Evolutionary conservation across 2,888 invertebrate species (phyloP).

Genomic region (Pristionchus mayeri): DNA sequence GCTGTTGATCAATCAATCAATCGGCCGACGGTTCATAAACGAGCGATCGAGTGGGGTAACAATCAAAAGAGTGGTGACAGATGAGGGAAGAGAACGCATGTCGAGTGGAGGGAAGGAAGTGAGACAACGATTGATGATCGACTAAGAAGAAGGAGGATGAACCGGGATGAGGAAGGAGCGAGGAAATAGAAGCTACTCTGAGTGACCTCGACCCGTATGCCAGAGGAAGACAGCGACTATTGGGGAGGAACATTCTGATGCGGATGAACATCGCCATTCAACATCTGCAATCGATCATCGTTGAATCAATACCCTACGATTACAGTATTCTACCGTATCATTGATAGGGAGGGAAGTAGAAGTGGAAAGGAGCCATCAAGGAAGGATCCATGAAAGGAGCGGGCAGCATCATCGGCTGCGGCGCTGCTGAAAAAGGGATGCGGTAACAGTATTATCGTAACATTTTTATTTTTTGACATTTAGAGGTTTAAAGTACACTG

Average conservation of each 20-base stretch:
- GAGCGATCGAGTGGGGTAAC: constrained; percentile 8
- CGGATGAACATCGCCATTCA: neutral
- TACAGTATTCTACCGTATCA: constrained; percentile 13
- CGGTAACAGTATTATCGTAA: neutral
- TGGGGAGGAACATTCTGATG: neutral
- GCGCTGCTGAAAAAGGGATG: neutral
- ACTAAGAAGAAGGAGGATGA: neutral
- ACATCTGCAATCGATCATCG: neutral
- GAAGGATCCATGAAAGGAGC: neutral
- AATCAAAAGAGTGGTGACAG: constrained; percentile 12
- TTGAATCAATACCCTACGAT: neutral
- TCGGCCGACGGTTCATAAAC: constrained; percentile 3
- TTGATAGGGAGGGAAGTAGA: constrained; percentile 14
- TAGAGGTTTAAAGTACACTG: no score
- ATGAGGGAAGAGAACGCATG: no score
- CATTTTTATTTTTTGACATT: no score
- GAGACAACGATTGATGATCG: neutral
- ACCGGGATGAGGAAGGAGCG: neutral
- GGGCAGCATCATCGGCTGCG: constrained; percentile 17
- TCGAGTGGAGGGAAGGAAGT: no score
- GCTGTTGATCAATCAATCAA: neutral
- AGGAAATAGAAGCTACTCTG: neutral
- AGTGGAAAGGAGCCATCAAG: neutral
- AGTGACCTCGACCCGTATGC: constrained; percentile 8
- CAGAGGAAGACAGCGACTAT: constrained; percentile 1